Percentiles rank a stretch among this genome's conserved stretches.
These are phyloP conservation scores for Neoaliturus tenellus DNA, from an alignment of 2,888 invertebrate genomes.

Conservation along the genomic window DNA sequence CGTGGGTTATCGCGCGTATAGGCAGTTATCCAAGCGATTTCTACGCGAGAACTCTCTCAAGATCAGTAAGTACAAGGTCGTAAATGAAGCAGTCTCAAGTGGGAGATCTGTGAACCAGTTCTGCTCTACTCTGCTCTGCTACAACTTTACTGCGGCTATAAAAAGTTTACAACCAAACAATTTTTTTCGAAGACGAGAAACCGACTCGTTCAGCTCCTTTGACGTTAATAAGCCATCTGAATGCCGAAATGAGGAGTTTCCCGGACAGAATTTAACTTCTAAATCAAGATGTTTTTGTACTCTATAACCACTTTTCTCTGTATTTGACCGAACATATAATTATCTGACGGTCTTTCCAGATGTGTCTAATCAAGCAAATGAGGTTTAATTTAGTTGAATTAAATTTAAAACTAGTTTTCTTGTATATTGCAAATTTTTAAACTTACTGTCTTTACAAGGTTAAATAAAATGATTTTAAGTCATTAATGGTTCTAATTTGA, in stretches of 20 bases:
- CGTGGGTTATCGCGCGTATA: background rate
- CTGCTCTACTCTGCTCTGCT: background rate
- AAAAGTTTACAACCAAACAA: background rate
- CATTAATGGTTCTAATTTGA: too few relatives aligned
- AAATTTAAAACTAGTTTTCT: too few relatives aligned
- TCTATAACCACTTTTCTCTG: too few relatives aligned
- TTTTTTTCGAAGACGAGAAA: background rate
- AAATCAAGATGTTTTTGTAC: too few relatives aligned
- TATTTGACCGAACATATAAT: too few relatives aligned
- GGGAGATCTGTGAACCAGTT: background rate
- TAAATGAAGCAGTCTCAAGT: background rate
- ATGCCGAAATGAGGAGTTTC: background rate
- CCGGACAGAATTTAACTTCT: too few relatives aligned
- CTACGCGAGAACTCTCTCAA: background rate
- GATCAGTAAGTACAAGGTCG: constrained; percentile 29
- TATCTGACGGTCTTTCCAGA: too few relatives aligned
- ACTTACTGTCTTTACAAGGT: too few relatives aligned
- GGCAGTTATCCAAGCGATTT: background rate
- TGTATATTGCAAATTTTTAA: too few relatives aligned
- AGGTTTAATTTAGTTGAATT: too few relatives aligned
- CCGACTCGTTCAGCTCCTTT: background rate
- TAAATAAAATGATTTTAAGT: too few relatives aligned
- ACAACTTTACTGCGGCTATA: constrained; percentile 2
- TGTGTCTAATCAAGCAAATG: too few relatives aligned
- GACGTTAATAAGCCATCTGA: background rate